Percentiles rank a stretch among this genome's conserved stretches.
phyloP scores from a whole-genome alignment of 2,113 vertebrate genomes.

The Toxotes jaculatrix region DNA sequence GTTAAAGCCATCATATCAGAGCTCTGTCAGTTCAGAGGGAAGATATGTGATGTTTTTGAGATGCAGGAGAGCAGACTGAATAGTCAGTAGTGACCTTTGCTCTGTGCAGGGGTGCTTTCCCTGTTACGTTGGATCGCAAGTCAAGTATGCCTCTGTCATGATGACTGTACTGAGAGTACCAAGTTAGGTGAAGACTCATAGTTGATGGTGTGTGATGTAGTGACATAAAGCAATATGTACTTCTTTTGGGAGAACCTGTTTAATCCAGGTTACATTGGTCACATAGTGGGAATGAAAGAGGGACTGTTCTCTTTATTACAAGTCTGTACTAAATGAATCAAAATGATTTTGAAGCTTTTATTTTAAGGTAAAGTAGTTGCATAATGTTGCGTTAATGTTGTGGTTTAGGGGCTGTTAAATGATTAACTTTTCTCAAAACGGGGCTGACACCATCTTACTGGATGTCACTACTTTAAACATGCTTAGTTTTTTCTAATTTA shows the following conservation, averaged over 20 bases:
- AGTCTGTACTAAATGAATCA: too few relatives aligned
- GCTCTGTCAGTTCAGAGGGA: constrained; percentile 1
- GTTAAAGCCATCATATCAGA: not conserved
- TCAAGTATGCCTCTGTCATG: not conserved
- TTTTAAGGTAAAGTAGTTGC: too few relatives aligned
- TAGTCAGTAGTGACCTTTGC: constrained; percentile 32
- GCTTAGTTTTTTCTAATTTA: not conserved
- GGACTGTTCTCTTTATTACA: too few relatives aligned
- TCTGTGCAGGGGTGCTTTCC: constrained; percentile 3
- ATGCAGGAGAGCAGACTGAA: not conserved
- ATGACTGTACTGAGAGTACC: too few relatives aligned
- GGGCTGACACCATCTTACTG: not conserved
- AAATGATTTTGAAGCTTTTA: too few relatives aligned
- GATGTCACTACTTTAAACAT: not conserved
- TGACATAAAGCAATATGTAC: too few relatives aligned
- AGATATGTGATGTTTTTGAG: constrained; percentile 11
- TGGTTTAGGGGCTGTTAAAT: not conserved
- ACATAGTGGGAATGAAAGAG: too few relatives aligned
- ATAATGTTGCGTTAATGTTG: not conserved
- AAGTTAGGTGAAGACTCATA: too few relatives aligned
- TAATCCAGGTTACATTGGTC: too few relatives aligned
- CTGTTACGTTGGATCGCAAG: constrained; percentile 1
- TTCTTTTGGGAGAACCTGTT: too few relatives aligned
- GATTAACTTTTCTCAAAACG: not conserved
- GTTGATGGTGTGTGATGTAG: too few relatives aligned